Percentiles rank a stretch among this genome's conserved stretches.
These are phyloP conservation scores for Anguilla rostrata DNA, from an alignment of 2,113 vertebrate species.

Conservation along the genomic window DNA sequence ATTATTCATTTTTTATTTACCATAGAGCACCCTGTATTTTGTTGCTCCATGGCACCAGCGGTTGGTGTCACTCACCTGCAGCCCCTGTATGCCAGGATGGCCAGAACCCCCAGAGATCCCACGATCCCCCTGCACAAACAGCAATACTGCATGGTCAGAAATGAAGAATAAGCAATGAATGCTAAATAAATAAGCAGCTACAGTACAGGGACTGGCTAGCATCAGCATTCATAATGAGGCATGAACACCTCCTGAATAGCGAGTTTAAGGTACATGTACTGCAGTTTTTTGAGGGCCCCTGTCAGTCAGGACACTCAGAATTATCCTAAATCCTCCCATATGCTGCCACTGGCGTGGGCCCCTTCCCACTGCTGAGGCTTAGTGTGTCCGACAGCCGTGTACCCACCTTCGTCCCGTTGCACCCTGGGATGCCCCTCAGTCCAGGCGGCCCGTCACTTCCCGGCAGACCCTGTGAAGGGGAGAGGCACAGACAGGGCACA, in stretches of 20 bases:
- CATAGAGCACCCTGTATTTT: background rate
- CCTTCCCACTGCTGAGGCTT: no score
- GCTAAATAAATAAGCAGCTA: no score
- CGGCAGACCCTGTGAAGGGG: slow-evolving; percentile 79
- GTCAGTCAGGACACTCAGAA: no score
- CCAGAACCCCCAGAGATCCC: slow-evolving; percentile 82
- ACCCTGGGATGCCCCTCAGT: slow-evolving; percentile 84
- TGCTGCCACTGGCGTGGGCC: no score
- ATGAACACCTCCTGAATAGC: no score
- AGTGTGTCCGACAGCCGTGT: no score
- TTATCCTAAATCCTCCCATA: no score
- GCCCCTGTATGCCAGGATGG: slow-evolving; percentile 79
- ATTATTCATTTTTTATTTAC: background rate
- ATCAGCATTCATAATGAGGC: no score
- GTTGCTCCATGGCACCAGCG: background rate
- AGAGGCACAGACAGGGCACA: slow-evolving; percentile 26
- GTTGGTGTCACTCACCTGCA: slow-evolving; percentile 72
- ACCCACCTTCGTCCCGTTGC: slow-evolving; percentile 93
- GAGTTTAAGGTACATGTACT: no score
- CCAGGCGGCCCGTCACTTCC: slow-evolving; percentile 90
- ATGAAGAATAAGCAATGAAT: no score
- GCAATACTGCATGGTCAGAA: background rate
- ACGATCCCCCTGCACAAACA: slow-evolving; percentile 31
- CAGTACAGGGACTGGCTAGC: no score
- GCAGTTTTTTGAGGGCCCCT: no score